Conservation (phyloP, 2,888 invertebrate genomes). For the Ectropis crepuscularia region DNA sequence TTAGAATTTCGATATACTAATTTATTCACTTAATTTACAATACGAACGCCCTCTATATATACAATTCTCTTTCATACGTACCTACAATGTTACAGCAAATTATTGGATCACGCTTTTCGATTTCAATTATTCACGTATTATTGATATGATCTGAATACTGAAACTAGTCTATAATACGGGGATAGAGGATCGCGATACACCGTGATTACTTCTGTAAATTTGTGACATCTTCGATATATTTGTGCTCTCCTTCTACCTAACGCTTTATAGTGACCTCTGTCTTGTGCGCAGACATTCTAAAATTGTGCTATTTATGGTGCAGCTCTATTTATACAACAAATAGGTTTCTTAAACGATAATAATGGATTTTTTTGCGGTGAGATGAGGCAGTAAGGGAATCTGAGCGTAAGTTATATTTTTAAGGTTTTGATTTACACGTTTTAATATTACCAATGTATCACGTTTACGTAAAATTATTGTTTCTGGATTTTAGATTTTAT, state of each 20-base stretch:
- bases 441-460: too few relatives aligned
- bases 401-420: background rate
- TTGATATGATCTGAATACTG: conserved; percentile 32
- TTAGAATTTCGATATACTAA: conserved; percentile 32
- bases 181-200: conserved; percentile 5
- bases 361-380: conserved; percentile 2
- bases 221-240: conserved; percentile 24
- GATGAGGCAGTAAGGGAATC: background rate
- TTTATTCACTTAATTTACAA: conserved; percentile 24
- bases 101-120: conserved; percentile 17
- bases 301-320: conserved; percentile 27
- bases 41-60: conserved; percentile 25
- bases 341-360: conserved; percentile 11
- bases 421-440: conserved; percentile 1
- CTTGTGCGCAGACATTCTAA: conserved; percentile 30
- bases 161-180: conserved; percentile 10
- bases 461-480: background rate
- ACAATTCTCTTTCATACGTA: conserved; percentile 27
- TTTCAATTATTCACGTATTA: conserved; percentile 27
- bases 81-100: conserved; percentile 26
- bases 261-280: conserved; percentile 17
- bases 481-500: too few relatives aligned
- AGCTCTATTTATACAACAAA: conserved; percentile 16
- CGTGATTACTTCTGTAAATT: conserved; percentile 10
- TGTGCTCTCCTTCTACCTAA: conserved; percentile 24